These are phyloP conservation scores for Baccha elongata DNA, from an alignment of 2,888 invertebrate genomes.

Conservation along the genomic window DNA sequence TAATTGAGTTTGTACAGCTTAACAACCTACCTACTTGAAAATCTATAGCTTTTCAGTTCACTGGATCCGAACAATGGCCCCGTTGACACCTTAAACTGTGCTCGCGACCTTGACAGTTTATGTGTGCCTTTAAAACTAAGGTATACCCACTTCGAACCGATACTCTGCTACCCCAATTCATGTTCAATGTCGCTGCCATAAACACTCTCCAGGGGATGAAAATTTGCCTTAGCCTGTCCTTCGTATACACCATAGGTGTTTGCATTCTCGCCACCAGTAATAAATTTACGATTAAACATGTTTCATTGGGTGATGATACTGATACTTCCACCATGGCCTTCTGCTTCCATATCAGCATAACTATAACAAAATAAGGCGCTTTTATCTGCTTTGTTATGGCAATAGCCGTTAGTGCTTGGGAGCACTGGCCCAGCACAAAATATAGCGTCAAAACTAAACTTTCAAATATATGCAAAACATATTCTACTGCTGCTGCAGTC, in stretches of 20 bases:
- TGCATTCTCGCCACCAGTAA: slow-evolving; percentile 12
- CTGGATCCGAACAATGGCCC: slow-evolving; percentile 15
- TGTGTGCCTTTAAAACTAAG: no score
- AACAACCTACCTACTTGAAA: background rate
- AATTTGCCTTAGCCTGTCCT: background rate
- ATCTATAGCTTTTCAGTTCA: slow-evolving; percentile 26
- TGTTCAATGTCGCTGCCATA: slow-evolving; percentile 1
- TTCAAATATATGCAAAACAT: slow-evolving; percentile 14
- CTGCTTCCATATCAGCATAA: background rate
- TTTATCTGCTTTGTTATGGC: no score
- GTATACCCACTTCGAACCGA: no score
- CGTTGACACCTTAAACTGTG: slow-evolving; percentile 29
- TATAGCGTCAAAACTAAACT: background rate
- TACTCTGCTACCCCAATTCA: background rate
- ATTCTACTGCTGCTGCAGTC: slow-evolving; percentile 8
- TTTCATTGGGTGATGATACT: slow-evolving; percentile 25
- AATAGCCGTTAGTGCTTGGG: background rate
- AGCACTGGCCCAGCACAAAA: background rate
- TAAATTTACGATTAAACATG: slow-evolving; percentile 28
- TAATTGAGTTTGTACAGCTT: no score
- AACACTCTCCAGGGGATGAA: background rate
- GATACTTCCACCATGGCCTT: slow-evolving; percentile 6
- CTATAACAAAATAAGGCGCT: background rate
- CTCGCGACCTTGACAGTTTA: slow-evolving; percentile 11
- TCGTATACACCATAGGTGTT: slow-evolving; percentile 6